Conservation (phyloP, 2,888 invertebrate species). For the Lordiphosa fenestrarum region DNA sequence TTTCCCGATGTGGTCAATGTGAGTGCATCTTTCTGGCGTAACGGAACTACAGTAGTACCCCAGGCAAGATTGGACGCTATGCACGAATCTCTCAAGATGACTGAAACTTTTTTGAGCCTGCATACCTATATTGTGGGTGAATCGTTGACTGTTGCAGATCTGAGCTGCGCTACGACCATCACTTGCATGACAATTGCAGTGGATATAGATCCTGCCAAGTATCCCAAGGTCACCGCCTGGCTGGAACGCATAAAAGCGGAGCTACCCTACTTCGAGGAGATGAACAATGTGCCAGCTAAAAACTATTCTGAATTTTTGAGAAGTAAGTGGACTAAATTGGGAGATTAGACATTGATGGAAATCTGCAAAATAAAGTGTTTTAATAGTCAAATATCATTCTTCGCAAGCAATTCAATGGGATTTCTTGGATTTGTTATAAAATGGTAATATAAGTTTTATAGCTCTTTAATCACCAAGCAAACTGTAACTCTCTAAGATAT, state of each 20-base stretch:
- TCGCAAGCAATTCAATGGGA: too few relatives aligned
- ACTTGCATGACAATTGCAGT: constrained; percentile 28
- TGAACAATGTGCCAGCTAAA: constrained; percentile 28
- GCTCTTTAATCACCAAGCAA: too few relatives aligned
- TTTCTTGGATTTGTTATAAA: too few relatives aligned
- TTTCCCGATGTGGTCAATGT: constrained; percentile 8
- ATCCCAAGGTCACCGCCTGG: constrained; percentile 51
- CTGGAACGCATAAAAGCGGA: constrained; percentile 35
- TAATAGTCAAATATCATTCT: too few relatives aligned
- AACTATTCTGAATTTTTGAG: constrained; percentile 18
- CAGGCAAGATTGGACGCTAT: constrained; percentile 44
- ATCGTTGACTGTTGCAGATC: constrained; percentile 46
- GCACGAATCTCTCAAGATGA: constrained; percentile 16
- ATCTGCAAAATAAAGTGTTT: constrained; percentile 10
- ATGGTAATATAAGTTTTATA: too few relatives aligned
- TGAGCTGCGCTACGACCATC: constrained; percentile 41
- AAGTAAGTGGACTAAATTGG: constrained; percentile 32
- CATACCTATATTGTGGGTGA: constrained; percentile 40
- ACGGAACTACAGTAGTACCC: constrained; percentile 25
- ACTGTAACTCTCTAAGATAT: too few relatives aligned
- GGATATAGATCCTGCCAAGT: constrained; percentile 36
- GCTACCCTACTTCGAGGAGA: constrained; percentile 38
- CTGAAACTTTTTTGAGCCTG: constrained; percentile 38
- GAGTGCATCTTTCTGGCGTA: constrained; percentile 8
- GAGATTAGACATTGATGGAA: constrained; percentile 19